phyloP scores from a whole-genome alignment of 1,140 invertebrate species.

The Trachymyrmex septentrionalis region DNA sequence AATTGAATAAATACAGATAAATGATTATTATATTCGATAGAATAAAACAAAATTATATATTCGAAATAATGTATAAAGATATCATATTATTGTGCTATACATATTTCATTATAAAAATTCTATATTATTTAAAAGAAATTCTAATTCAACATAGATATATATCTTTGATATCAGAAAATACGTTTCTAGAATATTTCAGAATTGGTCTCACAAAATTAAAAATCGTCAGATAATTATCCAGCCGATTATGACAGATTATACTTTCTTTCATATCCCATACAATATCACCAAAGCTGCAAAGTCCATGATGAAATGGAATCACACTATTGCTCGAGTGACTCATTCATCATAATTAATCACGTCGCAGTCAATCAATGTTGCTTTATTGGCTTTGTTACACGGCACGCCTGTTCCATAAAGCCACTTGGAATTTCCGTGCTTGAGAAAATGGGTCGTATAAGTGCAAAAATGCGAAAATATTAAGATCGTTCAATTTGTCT shows the following conservation, averaged over 20 bases:
- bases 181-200: not conserved
- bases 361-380: constrained; percentile 32
- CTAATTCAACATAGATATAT: not conserved
- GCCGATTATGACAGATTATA: not conserved
- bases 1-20: not conserved
- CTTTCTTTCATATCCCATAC: not conserved
- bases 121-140: constrained; percentile 9
- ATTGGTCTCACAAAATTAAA: not conserved
- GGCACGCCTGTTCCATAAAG: constrained; percentile 7
- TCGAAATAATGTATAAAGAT: constrained; percentile 3
- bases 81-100: not conserved
- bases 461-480: constrained; percentile 4
- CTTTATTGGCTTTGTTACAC: constrained; percentile 62
- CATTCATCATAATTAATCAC: constrained; percentile 69
- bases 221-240: not conserved
- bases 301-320: not conserved
- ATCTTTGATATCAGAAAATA: not conserved
- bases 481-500: not conserved
- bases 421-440: not conserved
- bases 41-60: constrained; percentile 14
- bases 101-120: not conserved
- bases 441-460: not conserved
- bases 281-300: constrained; percentile 3
- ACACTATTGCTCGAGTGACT: not conserved
- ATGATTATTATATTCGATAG: not conserved